These are phyloP conservation scores for Botia kubotai DNA, from an alignment of 2,797 vertebrate genomes.

Conservation along the genomic window DNA sequence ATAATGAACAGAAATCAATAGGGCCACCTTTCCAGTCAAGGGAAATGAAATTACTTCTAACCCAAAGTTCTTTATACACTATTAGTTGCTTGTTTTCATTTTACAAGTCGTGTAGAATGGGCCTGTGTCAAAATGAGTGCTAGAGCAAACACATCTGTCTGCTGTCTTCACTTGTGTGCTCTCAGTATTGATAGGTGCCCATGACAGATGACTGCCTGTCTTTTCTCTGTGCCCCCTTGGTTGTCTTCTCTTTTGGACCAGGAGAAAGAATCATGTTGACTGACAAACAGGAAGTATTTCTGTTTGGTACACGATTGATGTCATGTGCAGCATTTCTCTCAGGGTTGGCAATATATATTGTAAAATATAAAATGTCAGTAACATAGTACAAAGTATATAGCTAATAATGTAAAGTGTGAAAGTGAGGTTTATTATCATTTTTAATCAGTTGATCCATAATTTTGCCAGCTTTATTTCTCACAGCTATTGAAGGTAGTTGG, in stretches of 20 bases:
- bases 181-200: conserved; percentile 15
- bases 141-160: conserved; percentile 22
- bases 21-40: neutral
- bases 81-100: neutral
- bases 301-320: neutral
- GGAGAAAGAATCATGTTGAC: neutral
- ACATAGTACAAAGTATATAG: too few species aligned
- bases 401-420: too few species aligned
- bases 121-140: neutral
- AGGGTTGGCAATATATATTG: neutral
- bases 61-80: neutral
- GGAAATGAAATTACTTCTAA: neutral
- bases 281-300: conserved; percentile 2
- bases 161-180: conserved; percentile 27
- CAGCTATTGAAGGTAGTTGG: too few species aligned
- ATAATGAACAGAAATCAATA: conserved; percentile 27
- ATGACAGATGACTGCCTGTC: conserved; percentile 29
- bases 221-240: neutral
- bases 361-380: too few species aligned
- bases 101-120: neutral
- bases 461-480: too few species aligned
- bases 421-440: too few species aligned
- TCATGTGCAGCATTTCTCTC: neutral
- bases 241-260: neutral
- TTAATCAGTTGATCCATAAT: too few species aligned